Evolutionary conservation across 2,888 invertebrate species (phyloP).

Genomic region (Mesopsocus fuscifrons): DNA sequence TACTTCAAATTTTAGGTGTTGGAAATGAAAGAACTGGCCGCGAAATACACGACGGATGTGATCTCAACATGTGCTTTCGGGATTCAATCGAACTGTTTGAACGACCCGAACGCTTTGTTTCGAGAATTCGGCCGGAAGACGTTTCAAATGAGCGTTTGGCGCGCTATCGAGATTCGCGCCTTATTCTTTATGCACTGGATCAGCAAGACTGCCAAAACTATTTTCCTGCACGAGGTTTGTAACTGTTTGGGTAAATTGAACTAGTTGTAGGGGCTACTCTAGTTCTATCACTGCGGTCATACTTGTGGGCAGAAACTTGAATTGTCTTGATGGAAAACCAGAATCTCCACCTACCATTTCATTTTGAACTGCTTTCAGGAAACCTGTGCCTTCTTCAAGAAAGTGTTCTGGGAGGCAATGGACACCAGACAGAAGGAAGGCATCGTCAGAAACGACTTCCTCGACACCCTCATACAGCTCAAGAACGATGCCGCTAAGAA

Average conservation of each 20-base stretch:
- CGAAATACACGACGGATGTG: slow-evolving; percentile 15
- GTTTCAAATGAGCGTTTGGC: slow-evolving; percentile 12
- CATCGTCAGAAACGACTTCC: slow-evolving; percentile 13
- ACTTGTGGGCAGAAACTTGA: too few relatives aligned
- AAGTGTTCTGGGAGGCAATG: slow-evolving; percentile 15
- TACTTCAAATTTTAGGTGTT: slow-evolving; percentile 9
- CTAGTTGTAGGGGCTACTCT: too few relatives aligned
- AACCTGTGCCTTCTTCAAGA: slow-evolving; percentile 6
- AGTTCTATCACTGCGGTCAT: too few relatives aligned
- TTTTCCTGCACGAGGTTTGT: slow-evolving; percentile 12
- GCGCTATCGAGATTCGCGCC: slow-evolving; percentile 13
- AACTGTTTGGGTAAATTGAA: too few relatives aligned
- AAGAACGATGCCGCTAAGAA: too few relatives aligned
- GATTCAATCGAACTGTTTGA: slow-evolving; percentile 14
- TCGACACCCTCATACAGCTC: slow-evolving; percentile 15
- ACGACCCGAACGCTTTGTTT: slow-evolving; percentile 15
- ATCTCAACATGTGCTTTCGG: slow-evolving; percentile 16
- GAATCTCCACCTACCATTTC: too few relatives aligned
- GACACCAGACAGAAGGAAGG: slow-evolving; percentile 12
- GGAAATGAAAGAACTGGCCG: slow-evolving; percentile 15
- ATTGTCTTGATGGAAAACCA: too few relatives aligned
- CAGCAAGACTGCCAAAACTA: slow-evolving; percentile 1
- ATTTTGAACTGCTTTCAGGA: too few relatives aligned
- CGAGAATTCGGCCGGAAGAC: slow-evolving; percentile 14
- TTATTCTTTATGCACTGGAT: slow-evolving; percentile 13